Conservation (phyloP, 2,888 invertebrate species). For the Choreutis nemorana region DNA sequence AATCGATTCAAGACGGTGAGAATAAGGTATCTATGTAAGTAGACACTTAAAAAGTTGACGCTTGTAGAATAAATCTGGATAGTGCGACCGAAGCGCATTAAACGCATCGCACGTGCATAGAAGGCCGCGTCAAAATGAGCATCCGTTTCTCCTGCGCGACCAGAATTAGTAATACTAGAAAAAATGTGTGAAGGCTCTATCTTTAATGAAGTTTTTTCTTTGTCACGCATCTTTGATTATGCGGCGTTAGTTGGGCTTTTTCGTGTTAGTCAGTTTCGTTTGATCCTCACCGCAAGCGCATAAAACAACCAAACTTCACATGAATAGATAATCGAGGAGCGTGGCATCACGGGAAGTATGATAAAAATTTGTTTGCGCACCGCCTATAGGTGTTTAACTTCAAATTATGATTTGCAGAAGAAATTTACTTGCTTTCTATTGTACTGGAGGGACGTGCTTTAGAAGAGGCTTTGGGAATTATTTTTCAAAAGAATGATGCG, state of each 20-base stretch:
- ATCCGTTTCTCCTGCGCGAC: conserved; percentile 30
- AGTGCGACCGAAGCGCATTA: no score
- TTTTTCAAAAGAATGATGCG: no score
- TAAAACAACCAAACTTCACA: conserved; percentile 13
- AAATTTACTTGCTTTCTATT: no score
- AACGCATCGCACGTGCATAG: conserved; percentile 42
- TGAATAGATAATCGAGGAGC: conserved; percentile 29
- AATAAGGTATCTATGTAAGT: no score
- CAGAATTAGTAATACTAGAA: conserved; percentile 39
- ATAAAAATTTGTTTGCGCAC: no score
- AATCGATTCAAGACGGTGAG: no score
- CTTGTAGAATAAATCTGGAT: no score
- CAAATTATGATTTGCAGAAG: no score
- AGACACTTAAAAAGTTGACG: no score
- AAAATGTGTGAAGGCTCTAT: conserved; percentile 23
- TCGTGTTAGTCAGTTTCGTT: conserved; percentile 20
- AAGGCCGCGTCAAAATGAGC: conserved; percentile 33
- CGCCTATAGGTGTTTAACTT: no score
- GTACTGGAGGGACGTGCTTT: no score
- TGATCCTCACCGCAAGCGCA: conserved; percentile 26
- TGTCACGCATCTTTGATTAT: conserved; percentile 17
- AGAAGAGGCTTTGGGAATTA: no score
- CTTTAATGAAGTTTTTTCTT: conserved; percentile 34
- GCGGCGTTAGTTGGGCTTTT: conserved; percentile 14
- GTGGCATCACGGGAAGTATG: conserved; percentile 15